Evolutionary conservation across 2,797 vertebrate species (phyloP), one percentile per base, ranked within the genome.

Genomic region (Platalea minor): DNA sequence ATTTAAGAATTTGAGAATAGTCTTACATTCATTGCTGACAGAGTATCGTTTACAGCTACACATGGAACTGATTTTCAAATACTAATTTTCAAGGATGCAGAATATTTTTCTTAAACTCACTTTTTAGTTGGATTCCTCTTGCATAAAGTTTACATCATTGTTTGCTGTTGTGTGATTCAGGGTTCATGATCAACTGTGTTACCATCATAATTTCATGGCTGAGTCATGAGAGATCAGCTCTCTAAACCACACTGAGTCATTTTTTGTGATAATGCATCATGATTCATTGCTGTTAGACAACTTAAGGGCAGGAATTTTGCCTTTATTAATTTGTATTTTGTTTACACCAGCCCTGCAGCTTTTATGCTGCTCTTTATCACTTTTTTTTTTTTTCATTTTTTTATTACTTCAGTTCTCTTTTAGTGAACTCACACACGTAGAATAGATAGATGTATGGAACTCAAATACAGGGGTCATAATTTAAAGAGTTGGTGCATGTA

Each of bases 141-240:
- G 69, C 4, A 80, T 51, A 43, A 76, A 46, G 9, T 56, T 75
- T 87, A 19, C 29, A 68, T 75, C 37, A 53, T 39, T 85, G 8
- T 75, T 88, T 95, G 29, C 11, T 67, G 51, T 26, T 0, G 0
- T 84, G 19, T 72, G 28, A 60, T 70, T 94, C 72, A 89, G 46
- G 41, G 63, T 28, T 89, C 73, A 94, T 85, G 79, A 83, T 76
- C 41, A 74, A 31, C 29, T 13, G 8, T 85, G 23, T 72, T 94
- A 46, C 41, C 68, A 12, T 39, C 29, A 51, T 65, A 89, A 91
- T 95, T 87, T 87, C 85, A 89, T 53, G 85, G 16, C 86, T 90
- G 86, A 97, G 59, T 93, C 88, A 96, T 77, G 48, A 75, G 29
- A 72, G 56, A 90, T 90, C 90, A 95, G 60, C 43, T 35, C 63